phyloP scores from a whole-genome alignment of 2,888 invertebrate genomes.

The Acanthosoma haemorrhoidale region DNA sequence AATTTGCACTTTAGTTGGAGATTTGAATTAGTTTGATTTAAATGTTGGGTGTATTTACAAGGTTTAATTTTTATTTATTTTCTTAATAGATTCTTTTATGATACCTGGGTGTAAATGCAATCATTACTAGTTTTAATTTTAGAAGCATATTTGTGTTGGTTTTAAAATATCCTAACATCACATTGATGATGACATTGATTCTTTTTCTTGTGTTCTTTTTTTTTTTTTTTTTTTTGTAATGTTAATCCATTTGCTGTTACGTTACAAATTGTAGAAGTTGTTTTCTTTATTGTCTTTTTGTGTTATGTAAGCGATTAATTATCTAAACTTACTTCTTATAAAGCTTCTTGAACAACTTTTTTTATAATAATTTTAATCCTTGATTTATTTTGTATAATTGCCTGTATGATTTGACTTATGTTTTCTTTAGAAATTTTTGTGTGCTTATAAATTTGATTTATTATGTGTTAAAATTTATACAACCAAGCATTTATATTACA shows the following conservation, averaged over 20 bases:
- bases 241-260: neutral
- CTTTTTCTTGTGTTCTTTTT: neutral
- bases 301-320: neutral
- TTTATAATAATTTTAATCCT: neutral
- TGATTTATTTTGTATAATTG: conserved; percentile 1
- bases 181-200: neutral
- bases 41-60: neutral
- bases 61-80: neutral
- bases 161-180: neutral
- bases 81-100: neutral
- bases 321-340: neutral
- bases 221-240: neutral
- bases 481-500: conserved; percentile 25
- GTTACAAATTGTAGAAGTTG: neutral
- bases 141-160: neutral
- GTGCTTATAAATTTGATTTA: conserved; percentile 28
- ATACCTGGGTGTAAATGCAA: neutral
- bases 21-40: neutral
- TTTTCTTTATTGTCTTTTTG: neutral
- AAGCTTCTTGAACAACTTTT: neutral
- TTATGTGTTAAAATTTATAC: conserved; percentile 6
- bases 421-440: conserved; percentile 11
- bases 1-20: neutral
- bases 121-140: neutral
- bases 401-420: conserved; percentile 25